A percentile compares a stretch with the other conserved stretches of the same genome.
Conservation (phyloP, 1,140 invertebrate genomes). For the Trinorchestia longiramus region DNA sequence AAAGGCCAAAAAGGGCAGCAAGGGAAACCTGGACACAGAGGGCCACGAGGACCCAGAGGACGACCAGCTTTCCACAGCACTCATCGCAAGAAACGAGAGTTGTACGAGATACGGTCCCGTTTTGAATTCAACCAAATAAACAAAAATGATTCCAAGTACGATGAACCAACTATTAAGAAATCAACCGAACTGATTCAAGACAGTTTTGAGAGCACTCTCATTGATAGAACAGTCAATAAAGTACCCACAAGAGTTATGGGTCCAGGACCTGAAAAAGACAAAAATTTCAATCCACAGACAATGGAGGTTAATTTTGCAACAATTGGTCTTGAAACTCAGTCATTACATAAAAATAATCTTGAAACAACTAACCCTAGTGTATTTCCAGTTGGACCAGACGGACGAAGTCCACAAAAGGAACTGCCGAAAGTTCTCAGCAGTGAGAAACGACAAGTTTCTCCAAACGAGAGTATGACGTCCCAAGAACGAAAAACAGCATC, state of each 20-base stretch:
- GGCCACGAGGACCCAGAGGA: conserved; percentile 21
- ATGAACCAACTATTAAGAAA: background rate
- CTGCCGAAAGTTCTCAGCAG: background rate
- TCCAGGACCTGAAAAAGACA: background rate
- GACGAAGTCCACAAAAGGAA: background rate
- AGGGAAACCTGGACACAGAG: background rate
- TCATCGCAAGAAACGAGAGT: background rate
- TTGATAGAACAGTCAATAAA: background rate
- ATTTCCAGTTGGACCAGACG: conserved; percentile 18
- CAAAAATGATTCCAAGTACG: background rate
- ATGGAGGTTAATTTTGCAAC: background rate
- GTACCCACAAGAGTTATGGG: background rate
- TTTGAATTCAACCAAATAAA: background rate
- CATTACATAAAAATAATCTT: background rate
- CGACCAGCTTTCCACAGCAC: conserved; percentile 1
- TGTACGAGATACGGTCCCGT: background rate
- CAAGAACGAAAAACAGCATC: background rate
- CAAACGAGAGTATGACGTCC: background rate
- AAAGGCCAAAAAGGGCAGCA: conserved; percentile 30
- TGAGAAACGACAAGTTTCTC: background rate
- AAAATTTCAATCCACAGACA: background rate
- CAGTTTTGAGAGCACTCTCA: background rate
- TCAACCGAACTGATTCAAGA: background rate
- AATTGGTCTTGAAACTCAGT: background rate
- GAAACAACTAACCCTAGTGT: background rate